These are phyloP conservation scores for Rhabdophis nuchalis DNA, from an alignment of 2,797 vertebrate species.

Conservation along the genomic window DNA sequence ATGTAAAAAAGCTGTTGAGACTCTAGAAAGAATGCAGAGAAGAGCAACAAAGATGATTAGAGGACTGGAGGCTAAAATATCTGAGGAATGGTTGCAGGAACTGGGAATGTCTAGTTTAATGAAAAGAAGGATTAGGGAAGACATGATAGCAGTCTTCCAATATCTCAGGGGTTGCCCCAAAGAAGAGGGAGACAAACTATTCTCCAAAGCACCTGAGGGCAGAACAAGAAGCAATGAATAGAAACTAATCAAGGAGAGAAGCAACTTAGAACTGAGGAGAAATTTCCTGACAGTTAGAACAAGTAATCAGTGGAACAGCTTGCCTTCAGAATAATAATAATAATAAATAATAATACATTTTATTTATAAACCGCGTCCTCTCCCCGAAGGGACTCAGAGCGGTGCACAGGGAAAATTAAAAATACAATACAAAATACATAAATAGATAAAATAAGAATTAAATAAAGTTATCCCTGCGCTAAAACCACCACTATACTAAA, in stretches of 20 bases:
- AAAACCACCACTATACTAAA: too few species aligned
- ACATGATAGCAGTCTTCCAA: background rate
- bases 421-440: too few species aligned
- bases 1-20: background rate
- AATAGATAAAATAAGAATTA: too few species aligned
- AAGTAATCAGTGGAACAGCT: background rate
- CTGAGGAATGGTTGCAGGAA: background rate
- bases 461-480: too few species aligned
- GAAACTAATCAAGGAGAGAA: background rate
- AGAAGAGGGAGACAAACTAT: background rate
- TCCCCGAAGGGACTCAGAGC: too few species aligned
- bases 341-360: too few species aligned
- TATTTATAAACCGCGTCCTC: too few species aligned
- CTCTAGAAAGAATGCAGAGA: background rate
- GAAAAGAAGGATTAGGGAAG: background rate
- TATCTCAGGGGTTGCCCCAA: background rate
- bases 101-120: background rate
- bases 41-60: background rate
- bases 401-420: too few species aligned
- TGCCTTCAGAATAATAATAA: background rate
- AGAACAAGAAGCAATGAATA: background rate
- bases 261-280: background rate
- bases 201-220: background rate
- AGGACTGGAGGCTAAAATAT: background rate
- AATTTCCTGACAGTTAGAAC: background rate